Percentiles rank a stretch among this genome's conserved stretches.
Evolutionary conservation across 1,140 invertebrate genomes (phyloP).

Genomic region (Rhagoletis zephyria): DNA sequence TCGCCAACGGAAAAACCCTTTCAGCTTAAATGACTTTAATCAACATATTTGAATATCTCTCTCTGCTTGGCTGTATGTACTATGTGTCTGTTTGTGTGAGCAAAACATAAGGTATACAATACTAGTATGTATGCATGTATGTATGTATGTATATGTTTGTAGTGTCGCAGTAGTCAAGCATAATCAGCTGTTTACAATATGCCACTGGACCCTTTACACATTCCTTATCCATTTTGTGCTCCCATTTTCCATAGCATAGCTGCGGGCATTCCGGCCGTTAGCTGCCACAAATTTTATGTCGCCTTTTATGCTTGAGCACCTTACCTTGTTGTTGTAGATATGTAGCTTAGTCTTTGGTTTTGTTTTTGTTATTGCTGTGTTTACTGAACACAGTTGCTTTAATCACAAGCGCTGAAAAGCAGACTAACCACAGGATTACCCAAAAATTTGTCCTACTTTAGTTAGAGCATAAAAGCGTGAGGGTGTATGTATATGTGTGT

Average conservation of each 20-base stretch:
- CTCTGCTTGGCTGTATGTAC: not conserved
- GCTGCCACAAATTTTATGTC: constrained; percentile 37
- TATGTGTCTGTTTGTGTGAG: not conserved
- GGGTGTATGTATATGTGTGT: not conserved
- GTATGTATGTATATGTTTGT: not conserved
- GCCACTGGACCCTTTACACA: constrained; percentile 3
- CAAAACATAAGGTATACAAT: too few species aligned
- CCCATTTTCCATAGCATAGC: not conserved
- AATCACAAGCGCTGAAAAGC: constrained; percentile 43
- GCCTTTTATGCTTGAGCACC: constrained; percentile 39
- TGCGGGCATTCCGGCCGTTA: constrained; percentile 12
- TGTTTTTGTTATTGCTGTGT: too few species aligned
- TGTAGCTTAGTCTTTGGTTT: not conserved
- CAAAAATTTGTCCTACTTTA: constrained; percentile 33
- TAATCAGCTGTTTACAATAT: constrained; percentile 32
- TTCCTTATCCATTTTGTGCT: not conserved
- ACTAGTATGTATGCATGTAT: not conserved
- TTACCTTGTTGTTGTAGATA: not conserved
- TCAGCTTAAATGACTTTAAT: constrained; percentile 38
- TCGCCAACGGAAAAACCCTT: constrained; percentile 38
- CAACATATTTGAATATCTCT: not conserved
- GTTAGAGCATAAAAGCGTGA: not conserved
- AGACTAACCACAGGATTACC: constrained; percentile 46
- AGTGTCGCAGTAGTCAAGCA: not conserved
- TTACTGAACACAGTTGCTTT: not conserved